Percentiles rank a stretch among this genome's conserved stretches.
phyloP scores from a whole-genome alignment of 1,140 invertebrate genomes.

The Leptopilina boulardi region DNA sequence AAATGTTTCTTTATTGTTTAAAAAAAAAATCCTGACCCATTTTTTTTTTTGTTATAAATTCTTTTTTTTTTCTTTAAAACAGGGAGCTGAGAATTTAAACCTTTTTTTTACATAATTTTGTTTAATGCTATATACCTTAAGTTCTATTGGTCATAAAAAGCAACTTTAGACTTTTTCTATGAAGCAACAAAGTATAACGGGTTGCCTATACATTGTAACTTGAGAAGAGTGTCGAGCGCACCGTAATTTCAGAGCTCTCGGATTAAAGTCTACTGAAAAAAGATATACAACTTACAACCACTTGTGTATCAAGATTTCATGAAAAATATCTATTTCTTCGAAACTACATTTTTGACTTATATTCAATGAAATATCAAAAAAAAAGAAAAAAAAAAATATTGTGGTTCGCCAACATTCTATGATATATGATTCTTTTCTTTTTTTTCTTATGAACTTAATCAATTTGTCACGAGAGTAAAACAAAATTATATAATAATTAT shows the following conservation, averaged over 20 bases:
- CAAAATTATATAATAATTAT: too few relatives aligned
- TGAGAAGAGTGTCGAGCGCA: conserved; percentile 19
- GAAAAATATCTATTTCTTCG: not conserved
- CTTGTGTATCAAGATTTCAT: conserved; percentile 14
- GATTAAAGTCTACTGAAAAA: conserved; percentile 10
- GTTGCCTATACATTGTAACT: conserved; percentile 10
- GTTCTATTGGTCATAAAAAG: not conserved
- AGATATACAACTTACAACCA: not conserved
- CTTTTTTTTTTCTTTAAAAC: not conserved
- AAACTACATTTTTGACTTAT: not conserved
- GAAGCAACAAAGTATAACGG: conserved; percentile 16
- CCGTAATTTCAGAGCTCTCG: conserved; percentile 25
- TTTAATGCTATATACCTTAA: not conserved
- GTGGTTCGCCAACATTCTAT: too few relatives aligned
- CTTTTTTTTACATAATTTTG: not conserved
- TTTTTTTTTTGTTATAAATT: not conserved
- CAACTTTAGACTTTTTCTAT: conserved; percentile 25
- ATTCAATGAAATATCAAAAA: not conserved
- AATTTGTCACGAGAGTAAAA: too few relatives aligned
- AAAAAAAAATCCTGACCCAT: not conserved
- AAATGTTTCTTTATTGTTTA: not conserved
- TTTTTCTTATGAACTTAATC: too few relatives aligned
- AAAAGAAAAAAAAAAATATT: too few relatives aligned
- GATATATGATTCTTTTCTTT: too few relatives aligned
- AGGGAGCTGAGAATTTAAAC: not conserved